Evolutionary conservation across 1,140 invertebrate genomes (phyloP), one percentile per base, ranked within the genome.

Genomic region (Adelges cooleyi): DNA sequence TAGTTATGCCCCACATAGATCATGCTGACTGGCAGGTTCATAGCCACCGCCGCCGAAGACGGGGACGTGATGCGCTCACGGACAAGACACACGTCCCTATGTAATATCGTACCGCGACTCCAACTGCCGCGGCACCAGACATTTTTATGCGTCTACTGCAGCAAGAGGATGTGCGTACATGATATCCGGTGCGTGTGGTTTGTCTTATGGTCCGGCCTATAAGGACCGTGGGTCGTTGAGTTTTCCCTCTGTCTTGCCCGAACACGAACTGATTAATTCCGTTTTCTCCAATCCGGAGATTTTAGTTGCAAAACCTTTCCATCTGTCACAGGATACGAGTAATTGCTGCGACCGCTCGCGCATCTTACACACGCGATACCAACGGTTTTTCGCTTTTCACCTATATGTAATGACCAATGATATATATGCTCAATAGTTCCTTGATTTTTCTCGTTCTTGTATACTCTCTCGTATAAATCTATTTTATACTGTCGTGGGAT

Each of bases 1-100:
- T 68, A 66, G 67, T 51, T 50, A 66, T 68, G 67, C 65, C 67
- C 67, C 67, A 68, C 65, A 68, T 68, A 65, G 56, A 62, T 62
- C 56, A 33, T 62, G 56, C 56, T 59, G 54, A 59, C 54, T 59
- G 56, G 56, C 56, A 48, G 40, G 56, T 62, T 62, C 56, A 62
- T 20, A 59, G 25, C 33, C 53, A 36, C 53, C 53, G 25, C 22
- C 40, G 40, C 8, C 40, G 54, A 59, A 36, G 38, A 44, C 23
- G 36, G 36, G 53, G 36, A 56, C 53, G 53, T 56, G 29, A 33
- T 33, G 53, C 53, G 22, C 18, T 56, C 53, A 44, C 53, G 11
- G 38, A 56, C 20, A 42, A 54, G 33, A 56, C 22, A 11, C 8
- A 42, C 10, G 40, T 42, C 3, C 40, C 33, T 8, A 15, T 42